A percentile compares a stretch with the other conserved stretches of the same genome.
phyloP scores from a whole-genome alignment of 1,140 invertebrate species.

The Halictus rubicundus region DNA sequence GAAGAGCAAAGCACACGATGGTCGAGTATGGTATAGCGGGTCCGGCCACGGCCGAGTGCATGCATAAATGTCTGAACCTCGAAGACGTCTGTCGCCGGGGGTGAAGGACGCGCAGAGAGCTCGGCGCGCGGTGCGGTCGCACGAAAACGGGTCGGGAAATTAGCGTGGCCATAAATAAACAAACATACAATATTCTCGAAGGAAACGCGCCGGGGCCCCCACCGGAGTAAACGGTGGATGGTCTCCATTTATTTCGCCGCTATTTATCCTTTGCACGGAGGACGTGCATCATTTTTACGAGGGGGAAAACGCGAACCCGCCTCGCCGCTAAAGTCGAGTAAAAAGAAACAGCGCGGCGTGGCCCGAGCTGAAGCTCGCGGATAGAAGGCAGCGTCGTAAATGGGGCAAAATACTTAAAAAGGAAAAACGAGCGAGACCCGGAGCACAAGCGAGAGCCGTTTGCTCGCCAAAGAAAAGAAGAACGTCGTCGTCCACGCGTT shows the following conservation, averaged over 20 bases:
- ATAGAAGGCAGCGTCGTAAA: constrained; percentile 11
- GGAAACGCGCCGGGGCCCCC: constrained; percentile 8
- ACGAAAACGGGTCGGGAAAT: constrained; percentile 32
- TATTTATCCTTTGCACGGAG: constrained; percentile 40
- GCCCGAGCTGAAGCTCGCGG: constrained; percentile 11
- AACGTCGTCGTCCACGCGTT: constrained; percentile 1
- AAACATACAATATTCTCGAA: constrained; percentile 55
- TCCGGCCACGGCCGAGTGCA: not conserved
- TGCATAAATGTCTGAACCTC: constrained; percentile 31
- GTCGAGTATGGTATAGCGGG: no score
- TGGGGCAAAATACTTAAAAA: constrained; percentile 20
- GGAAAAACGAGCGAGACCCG: not conserved
- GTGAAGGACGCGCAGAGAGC: not conserved
- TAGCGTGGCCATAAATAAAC: constrained; percentile 57
- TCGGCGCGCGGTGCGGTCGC: not conserved
- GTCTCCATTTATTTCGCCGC: constrained; percentile 40
- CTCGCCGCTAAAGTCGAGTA: not conserved
- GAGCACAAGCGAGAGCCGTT: no score
- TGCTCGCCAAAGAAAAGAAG: not conserved
- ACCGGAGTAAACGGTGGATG: constrained; percentile 33
- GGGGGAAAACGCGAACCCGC: constrained; percentile 14
- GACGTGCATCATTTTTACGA: constrained; percentile 46
- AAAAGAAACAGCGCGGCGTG: constrained; percentile 7
- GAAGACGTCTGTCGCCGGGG: not conserved
- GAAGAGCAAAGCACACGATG: no score